Conservation (phyloP, 1,140 invertebrate species). For the Apis florea region DNA sequence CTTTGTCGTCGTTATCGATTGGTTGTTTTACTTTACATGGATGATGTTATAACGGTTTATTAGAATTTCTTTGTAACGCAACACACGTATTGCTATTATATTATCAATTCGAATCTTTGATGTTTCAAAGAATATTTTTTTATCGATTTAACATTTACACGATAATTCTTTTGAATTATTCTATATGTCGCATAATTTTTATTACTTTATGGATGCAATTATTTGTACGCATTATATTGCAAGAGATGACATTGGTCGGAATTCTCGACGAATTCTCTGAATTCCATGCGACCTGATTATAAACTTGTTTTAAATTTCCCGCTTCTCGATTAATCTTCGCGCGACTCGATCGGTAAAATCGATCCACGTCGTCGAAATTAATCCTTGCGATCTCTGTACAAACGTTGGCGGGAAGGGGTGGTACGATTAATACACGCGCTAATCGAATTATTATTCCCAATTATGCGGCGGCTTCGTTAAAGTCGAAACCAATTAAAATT, state of each 20-base stretch:
- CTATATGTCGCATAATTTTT: too few relatives aligned
- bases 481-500: slow-evolving; percentile 39
- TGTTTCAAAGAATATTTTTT: background rate
- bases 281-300: background rate
- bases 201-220: too few relatives aligned
- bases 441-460: slow-evolving; percentile 49
- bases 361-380: slow-evolving; percentile 38
- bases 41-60: background rate
- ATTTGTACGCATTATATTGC: too few relatives aligned
- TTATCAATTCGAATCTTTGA: background rate
- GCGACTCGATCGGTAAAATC: background rate
- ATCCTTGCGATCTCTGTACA: background rate
- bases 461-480: slow-evolving; percentile 38
- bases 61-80: background rate
- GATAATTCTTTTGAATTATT: too few relatives aligned
- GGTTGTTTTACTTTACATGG: too few relatives aligned
- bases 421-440: slow-evolving; percentile 28
- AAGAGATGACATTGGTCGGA: background rate
- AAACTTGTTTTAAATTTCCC: background rate
- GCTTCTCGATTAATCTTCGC: slow-evolving; percentile 16
- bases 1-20: background rate
- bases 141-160: too few relatives aligned
- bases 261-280: background rate
- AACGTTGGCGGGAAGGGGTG: background rate
- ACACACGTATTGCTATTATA: too few relatives aligned